Evolutionary conservation across 2,888 invertebrate species (phyloP).

Genomic region (Xanthia togata): DNA sequence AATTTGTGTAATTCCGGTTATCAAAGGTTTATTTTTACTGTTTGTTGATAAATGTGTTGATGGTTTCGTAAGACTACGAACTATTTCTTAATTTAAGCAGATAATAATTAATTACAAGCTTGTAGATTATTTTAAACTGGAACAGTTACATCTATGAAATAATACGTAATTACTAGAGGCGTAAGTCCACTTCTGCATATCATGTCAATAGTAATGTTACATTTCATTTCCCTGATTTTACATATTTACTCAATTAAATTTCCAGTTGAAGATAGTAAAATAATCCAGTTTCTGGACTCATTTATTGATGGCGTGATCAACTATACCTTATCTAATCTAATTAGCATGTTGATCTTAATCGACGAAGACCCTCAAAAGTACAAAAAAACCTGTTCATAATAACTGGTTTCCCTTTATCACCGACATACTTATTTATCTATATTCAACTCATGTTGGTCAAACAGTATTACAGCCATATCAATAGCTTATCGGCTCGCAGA

Average conservation of each 20-base stretch:
- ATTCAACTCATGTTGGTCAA: conserved; percentile 28
- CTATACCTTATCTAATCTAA: background rate
- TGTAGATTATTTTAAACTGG: background rate
- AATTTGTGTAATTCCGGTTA: background rate
- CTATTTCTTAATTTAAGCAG: background rate
- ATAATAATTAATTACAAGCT: background rate
- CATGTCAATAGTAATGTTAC: background rate
- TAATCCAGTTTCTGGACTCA: background rate
- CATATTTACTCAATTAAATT: background rate
- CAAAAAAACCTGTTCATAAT: background rate
- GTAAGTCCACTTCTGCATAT: background rate
- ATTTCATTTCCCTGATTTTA: too few species aligned
- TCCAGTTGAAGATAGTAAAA: background rate
- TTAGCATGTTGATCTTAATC: background rate
- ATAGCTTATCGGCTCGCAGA: conserved; percentile 52
- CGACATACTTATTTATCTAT: conserved; percentile 41
- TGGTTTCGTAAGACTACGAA: background rate
- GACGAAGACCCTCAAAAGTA: background rate
- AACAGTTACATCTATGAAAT: conserved; percentile 1
- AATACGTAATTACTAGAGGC: background rate
- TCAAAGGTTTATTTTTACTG: background rate
- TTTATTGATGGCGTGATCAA: background rate
- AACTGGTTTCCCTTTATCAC: background rate
- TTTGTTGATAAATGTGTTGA: background rate
- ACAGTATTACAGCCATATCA: conserved; percentile 37